Conservation (phyloP, 1,140 invertebrate species). For the Sogatella furcifera region DNA sequence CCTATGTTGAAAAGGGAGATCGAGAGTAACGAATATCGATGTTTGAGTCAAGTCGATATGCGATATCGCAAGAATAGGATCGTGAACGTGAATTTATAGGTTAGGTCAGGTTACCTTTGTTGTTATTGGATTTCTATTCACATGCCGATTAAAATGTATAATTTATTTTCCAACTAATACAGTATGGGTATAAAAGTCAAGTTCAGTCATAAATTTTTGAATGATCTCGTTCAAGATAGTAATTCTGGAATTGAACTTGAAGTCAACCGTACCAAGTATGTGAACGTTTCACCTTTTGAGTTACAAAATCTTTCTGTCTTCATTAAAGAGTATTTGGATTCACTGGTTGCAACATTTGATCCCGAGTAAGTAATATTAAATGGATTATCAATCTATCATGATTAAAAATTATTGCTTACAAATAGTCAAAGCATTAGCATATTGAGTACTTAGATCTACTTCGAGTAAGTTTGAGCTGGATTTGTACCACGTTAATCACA, state of each 20-base stretch:
- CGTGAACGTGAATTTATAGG: too few species aligned
- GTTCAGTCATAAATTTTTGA: background rate
- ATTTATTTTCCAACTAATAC: background rate
- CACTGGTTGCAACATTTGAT: conserved; percentile 10
- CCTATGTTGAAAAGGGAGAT: too few species aligned
- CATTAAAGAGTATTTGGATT: background rate
- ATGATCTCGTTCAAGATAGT: background rate
- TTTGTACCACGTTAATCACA: too few species aligned
- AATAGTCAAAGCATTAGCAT: too few species aligned
- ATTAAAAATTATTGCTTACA: background rate
- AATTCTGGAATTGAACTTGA: conserved; percentile 1
- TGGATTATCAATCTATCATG: background rate
- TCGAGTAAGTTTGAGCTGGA: too few species aligned
- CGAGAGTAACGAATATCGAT: too few species aligned
- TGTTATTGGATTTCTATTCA: too few species aligned
- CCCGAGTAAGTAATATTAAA: conserved; percentile 2
- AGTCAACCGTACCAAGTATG: background rate
- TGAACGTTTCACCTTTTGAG: background rate
- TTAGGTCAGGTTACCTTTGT: too few species aligned
- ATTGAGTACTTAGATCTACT: too few species aligned
- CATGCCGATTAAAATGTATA: background rate
- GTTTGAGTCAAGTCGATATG: too few species aligned
- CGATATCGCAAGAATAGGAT: too few species aligned
- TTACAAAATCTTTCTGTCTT: background rate
- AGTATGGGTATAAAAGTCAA: background rate